These are phyloP conservation scores for Andrena dorsata DNA, from an alignment of 2,888 invertebrate species.

Conservation along the genomic window DNA sequence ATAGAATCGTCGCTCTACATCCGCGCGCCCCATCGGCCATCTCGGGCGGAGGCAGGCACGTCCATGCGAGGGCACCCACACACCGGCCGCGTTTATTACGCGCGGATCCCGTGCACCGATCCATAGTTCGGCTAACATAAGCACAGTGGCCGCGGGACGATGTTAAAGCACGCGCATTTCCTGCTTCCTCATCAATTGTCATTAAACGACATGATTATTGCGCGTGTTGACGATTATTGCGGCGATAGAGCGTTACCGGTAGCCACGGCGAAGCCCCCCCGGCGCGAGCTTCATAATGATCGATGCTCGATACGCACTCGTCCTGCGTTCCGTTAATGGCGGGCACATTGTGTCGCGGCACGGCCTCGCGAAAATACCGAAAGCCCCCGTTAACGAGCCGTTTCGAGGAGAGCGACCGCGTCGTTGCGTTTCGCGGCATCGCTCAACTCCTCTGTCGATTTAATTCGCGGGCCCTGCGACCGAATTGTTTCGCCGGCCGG, in stretches of 20 bases:
- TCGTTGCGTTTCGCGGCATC: conserved; percentile 18
- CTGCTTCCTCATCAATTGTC: conserved; percentile 82
- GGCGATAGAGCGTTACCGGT: conserved; percentile 78
- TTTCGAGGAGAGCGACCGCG: conserved; percentile 59
- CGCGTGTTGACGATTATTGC: conserved; percentile 79
- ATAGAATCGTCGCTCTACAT: conserved; percentile 56
- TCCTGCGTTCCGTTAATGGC: conserved; percentile 77
- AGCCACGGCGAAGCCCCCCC: conserved; percentile 65
- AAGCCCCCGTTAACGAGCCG: conserved; percentile 78
- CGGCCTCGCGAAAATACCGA: conserved; percentile 66
- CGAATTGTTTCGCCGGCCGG: not conserved
- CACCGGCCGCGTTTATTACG: conserved; percentile 5
- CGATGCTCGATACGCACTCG: conserved; percentile 76
- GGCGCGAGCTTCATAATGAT: conserved; percentile 74
- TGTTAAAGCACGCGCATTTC: conserved; percentile 78
- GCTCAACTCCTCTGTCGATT: conserved; percentile 2
- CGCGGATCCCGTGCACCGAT: conserved; percentile 36
- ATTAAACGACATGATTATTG: conserved; percentile 83
- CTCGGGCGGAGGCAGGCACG: not conserved
- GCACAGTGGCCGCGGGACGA: conserved; percentile 21
- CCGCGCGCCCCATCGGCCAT: conserved; percentile 15
- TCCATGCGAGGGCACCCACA: too few relatives aligned
- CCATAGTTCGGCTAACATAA: conserved; percentile 44
- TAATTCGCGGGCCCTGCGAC: conserved; percentile 9
- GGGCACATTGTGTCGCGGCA: conserved; percentile 66